These are phyloP conservation scores for Coelinius sp. DNA, from an alignment of 2,888 invertebrate genomes.

Conservation along the genomic window DNA sequence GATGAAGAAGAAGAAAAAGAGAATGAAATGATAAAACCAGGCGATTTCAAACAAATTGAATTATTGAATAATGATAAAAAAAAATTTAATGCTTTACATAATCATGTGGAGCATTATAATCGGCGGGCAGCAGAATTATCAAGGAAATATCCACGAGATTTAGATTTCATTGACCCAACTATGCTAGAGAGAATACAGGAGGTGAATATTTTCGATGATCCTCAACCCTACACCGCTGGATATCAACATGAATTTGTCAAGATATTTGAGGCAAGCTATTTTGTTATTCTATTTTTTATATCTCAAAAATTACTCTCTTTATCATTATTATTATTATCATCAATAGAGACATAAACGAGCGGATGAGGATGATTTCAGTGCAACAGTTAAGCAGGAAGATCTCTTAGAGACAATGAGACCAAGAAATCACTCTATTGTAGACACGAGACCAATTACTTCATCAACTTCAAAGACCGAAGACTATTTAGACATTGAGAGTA, in stretches of 20 bases:
- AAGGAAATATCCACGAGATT: constrained; percentile 28
- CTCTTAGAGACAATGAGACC: constrained; percentile 37
- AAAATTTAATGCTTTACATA: constrained; percentile 65
- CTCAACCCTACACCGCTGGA: constrained; percentile 56
- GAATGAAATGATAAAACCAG: constrained; percentile 68
- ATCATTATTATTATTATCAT: neutral
- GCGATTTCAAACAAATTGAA: constrained; percentile 53
- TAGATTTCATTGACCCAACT: constrained; percentile 9
- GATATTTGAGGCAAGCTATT: constrained; percentile 41
- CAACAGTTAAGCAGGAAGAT: constrained; percentile 14
- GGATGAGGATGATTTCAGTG: constrained; percentile 35
- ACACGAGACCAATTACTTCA: neutral
- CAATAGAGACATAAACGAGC: constrained; percentile 33
- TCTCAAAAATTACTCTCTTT: no score
- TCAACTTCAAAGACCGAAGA: constrained; percentile 13
- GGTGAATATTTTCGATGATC: constrained; percentile 41
- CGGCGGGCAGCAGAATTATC: constrained; percentile 48
- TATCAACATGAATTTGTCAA: constrained; percentile 56
- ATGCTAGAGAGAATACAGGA: constrained; percentile 42
- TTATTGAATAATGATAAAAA: constrained; percentile 54
- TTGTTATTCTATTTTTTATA: neutral
- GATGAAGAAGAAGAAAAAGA: constrained; percentile 68
- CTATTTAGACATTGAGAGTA: neutral
- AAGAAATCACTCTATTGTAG: constrained; percentile 21
- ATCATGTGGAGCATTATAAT: constrained; percentile 61